Evolutionary conservation across 2,113 vertebrate genomes (phyloP), one percentile per base, ranked within the genome.

Genomic region (Xiphophorus hellerii): DNA sequence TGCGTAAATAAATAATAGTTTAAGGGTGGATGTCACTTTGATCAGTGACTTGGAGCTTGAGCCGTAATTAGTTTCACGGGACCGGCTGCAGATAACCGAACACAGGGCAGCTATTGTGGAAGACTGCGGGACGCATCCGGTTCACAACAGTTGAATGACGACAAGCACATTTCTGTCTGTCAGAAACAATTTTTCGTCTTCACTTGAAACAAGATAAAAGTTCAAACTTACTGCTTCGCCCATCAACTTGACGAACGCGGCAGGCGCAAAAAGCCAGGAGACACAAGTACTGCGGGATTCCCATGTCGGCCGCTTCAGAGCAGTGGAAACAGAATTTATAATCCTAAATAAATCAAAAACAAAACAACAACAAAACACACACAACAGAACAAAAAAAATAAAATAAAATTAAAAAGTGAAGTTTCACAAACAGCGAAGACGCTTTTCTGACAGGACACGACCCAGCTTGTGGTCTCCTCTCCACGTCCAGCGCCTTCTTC

Each of bases 161-260:
- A 22, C 48, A 51, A 5, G 10, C 7, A 42, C 62, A 64, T 64
- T 64, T 22, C 14, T 22, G 10, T 33, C 9, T 9, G 5, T 10
- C 20, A 5, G 37, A 22, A 14, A 14, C 25, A 4, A 13, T 33
- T 37, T 6, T 6, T 2, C 13, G 22, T 27, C 14, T 9, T 31
- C 29, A 10, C 28, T 20, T 7, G 5, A 20, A 64, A 33, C 3
- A 3, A 20, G 29, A 1, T 2, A 35, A 42, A 39, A 51, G 48
- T 54, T n/a, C 51, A 54, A 10, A 91, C 94, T 94, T 92, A 95
- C 94, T 91, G 92, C 78, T 93, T 60, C 78, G 82, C 78, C 85
- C 87, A 60, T 93, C 87, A 4, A 84, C 79, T 58, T 82, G 77
- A 62, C 44, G 66, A 77, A 87, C 51, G 8, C 83, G 74, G 30